A percentile compares a stretch with the other conserved stretches of the same genome.
These are phyloP conservation scores for Macrochelys suwanniensis DNA, from an alignment of 2,797 vertebrate species.

Conservation along the genomic window DNA sequence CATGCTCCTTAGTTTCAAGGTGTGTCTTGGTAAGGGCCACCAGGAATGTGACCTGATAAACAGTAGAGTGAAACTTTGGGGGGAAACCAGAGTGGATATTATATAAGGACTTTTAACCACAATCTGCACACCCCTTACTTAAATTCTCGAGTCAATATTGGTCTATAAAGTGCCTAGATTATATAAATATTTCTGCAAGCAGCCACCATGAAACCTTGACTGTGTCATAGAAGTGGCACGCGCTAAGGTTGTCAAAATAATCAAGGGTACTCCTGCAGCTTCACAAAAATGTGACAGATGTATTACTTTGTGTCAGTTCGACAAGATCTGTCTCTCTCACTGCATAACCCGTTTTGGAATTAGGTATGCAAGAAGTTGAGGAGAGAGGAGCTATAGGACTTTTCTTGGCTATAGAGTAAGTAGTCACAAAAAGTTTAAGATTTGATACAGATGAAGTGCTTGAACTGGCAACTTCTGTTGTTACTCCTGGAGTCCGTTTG, in stretches of 20 bases:
- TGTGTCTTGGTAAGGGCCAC: not conserved
- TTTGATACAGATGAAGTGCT: conserved; percentile 50
- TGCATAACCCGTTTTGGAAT: not conserved
- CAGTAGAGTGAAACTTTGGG: conserved; percentile 9
- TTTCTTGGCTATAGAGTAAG: conserved; percentile 24
- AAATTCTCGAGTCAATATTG: conserved; percentile 21
- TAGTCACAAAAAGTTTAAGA: not conserved
- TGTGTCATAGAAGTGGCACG: not conserved
- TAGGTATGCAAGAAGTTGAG: conserved; percentile 25
- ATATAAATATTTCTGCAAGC: not conserved
- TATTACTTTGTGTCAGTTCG: not conserved
- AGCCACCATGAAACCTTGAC: not conserved
- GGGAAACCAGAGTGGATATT: not conserved
- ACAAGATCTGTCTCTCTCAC: not conserved
- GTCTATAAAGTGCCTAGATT: not conserved
- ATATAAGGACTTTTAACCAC: not conserved
- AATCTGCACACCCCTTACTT: not conserved
- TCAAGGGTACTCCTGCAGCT: not conserved
- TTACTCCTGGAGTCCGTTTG: conserved; percentile 51
- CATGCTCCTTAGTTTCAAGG: conserved; percentile 8
- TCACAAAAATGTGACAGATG: not conserved
- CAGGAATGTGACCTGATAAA: not conserved
- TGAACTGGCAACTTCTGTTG: conserved; percentile 49
- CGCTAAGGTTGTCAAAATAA: not conserved
- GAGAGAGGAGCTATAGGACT: not conserved